These are phyloP conservation scores for Benthosema pterotum DNA, from an alignment of 2,797 vertebrate species.

Conservation along the genomic window DNA sequence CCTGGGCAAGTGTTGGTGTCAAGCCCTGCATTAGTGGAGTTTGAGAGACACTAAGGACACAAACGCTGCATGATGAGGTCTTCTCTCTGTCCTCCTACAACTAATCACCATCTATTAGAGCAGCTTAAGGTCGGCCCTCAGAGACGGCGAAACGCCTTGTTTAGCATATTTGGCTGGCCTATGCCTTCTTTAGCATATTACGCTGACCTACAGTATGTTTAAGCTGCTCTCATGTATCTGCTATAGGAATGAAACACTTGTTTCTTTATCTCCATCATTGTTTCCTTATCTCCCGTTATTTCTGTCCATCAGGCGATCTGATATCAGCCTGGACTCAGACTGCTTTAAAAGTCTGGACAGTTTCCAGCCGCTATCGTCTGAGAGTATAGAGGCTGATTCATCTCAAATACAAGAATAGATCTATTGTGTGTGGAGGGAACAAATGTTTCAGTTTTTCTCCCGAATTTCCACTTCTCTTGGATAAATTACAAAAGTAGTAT, in stretches of 20 bases:
- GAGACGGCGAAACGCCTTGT: slow-evolving; percentile 38
- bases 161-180: no score
- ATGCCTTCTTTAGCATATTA: no score
- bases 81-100: slow-evolving; percentile 47
- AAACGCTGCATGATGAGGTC: slow-evolving; percentile 49
- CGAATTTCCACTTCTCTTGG: slow-evolving; percentile 44
- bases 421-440: no score
- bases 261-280: not conserved
- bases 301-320: slow-evolving; percentile 26
- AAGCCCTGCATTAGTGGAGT: no score
- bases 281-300: slow-evolving; percentile 23
- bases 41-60: no score
- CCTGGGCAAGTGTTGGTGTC: no score
- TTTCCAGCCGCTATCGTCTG: slow-evolving; percentile 27
- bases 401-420: slow-evolving; percentile 29
- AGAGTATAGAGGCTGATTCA: slow-evolving; percentile 42
- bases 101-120: slow-evolving; percentile 72
- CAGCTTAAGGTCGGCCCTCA: slow-evolving; percentile 40
- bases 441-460: slow-evolving; percentile 31
- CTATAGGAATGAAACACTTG: slow-evolving; percentile 34
- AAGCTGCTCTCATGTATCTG: slow-evolving; percentile 17
- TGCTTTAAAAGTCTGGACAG: slow-evolving; percentile 20
- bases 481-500: slow-evolving; percentile 62
- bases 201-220: no score
- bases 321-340: slow-evolving; percentile 18